Base-by-base conservation (phyloP, 2,888 invertebrate species). In the Stenotaenia linearis region DNA sequence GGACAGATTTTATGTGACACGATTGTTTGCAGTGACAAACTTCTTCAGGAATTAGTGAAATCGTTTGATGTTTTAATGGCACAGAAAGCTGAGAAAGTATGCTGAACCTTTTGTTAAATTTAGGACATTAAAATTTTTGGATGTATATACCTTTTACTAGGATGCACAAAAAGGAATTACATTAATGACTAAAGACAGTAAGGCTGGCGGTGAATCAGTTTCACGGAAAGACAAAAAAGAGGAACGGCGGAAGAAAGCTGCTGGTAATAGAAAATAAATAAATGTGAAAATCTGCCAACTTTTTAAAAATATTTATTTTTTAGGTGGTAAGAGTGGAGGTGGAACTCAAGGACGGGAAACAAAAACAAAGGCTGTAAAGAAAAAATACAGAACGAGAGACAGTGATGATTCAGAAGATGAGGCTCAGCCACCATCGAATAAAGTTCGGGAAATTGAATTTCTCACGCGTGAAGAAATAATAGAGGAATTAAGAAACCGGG, bases 301-400 rank as follows among this genome's bases (percentile, higher is more conserved):
- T 32, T 56, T 18, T 79, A 7, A 30, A 7, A 30, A 12, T 75
- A n/a, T n/a, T n/a, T n/a, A n/a, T n/a, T n/a, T n/a, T 61, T 76
- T 35, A 80, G 82, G 91, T 30, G 95, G 95, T 0, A 97, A 96
- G 89, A 91, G 91, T 77, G 97, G 97, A 15, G 96, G 97, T 18
- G 97, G 97, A 0, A 90, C 92, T 12, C 97, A 97, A 84, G 97
- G 97, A 0, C 89, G 97, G 50, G 97, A 98, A 89, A 96, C 96
- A 0, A 97, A 96, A 88, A 97, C 95, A 0, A 97, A 95, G 85
- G 93, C 96, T 1, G 93, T 93, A 0, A 97, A 97, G 85, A 97
- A 96, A 87, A 89, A 89, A 82, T 83, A 85, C 81, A 79, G 84
- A 87, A 88, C 83, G 18, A 89, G 89, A 78, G 91, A 91, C 83